Evolutionary conservation across 2,113 vertebrate genomes (phyloP), one percentile per base, ranked within the genome.

Genomic region (Dissostichus mawsoni): DNA sequence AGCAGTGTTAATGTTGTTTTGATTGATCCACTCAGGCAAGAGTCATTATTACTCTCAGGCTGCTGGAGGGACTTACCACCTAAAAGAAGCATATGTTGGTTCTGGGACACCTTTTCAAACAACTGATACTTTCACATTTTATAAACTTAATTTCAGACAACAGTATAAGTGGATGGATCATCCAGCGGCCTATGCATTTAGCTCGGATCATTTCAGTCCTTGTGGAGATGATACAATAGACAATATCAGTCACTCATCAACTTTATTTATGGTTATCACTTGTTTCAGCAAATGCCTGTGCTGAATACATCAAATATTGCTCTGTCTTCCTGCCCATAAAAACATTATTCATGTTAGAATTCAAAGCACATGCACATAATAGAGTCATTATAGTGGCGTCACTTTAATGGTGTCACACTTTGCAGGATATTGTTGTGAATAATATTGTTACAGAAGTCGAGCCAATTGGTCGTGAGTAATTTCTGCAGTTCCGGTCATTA

Each of bases 311-410:
- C 11, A 59, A 11, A 55, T 47, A 51, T 45, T 36, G 14, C 29
- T 50, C n/a, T 65, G 10, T 56, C 61, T 74, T 75, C 0, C n/a
- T 47, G 44, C 41, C 50, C 44, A 44, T 12, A 48, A 8, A 74
- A 76, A 69, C 25, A 64, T 65, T 51, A 36, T 72, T 74, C 1
- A 17, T 72, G 25, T 5, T 66, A 66, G 69, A 66, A 80, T 52
- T 82, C 18, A 76, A 5, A 44, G 11, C 50, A 33, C 66, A 57
- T 16, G 17, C 36, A 41, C 14, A n/a, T 29, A 29, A 29, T 29
- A 12, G 8, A 69, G 17, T 20, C 25, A 23, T 74, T 74, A 41
- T 20, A 53, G 9, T 81, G 16, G 16, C 63, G 64, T 66, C 71
- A 53, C 11, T 71, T 78, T 78, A 23, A 72, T 53, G 16, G 18